A percentile compares a stretch with the other conserved stretches of the same genome.
These are phyloP conservation scores for Ophiothrix spiculata DNA, from an alignment of 35 echinoderm and acorn worm species.

Conservation along the genomic window DNA sequence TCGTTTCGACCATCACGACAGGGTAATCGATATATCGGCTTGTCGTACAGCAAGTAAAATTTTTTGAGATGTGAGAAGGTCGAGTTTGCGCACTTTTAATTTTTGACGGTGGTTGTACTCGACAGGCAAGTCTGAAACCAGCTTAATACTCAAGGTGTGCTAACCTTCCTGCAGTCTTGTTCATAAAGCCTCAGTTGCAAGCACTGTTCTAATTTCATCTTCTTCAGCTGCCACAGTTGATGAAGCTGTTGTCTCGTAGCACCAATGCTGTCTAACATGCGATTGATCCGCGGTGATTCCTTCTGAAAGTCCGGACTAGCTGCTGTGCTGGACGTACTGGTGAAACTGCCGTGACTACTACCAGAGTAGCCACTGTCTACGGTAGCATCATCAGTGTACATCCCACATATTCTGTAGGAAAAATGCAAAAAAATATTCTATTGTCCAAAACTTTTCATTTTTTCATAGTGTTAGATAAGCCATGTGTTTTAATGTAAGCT, in stretches of 20 bases:
- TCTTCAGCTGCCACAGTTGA: constrained; percentile 79
- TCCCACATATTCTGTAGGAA: constrained; percentile 83
- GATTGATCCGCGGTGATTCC: constrained; percentile 61
- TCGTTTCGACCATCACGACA: no score
- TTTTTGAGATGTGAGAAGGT: no score
- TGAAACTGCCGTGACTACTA: constrained; percentile 75
- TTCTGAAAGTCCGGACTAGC: constrained; percentile 83
- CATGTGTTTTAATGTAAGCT: no score
- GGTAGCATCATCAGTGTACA: constrained; percentile 45
- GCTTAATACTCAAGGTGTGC: no score
- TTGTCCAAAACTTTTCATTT: no score
- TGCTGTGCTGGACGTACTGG: constrained; percentile 61
- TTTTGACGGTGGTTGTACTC: no score
- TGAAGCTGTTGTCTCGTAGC: constrained; percentile 63
- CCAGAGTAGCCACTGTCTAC: constrained; percentile 82
- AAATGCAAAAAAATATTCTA: no score
- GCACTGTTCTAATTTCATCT: constrained; percentile 83
- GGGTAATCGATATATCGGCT: no score
- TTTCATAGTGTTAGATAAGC: no score
- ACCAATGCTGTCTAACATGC: constrained; percentile 69
- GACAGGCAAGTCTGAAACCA: no score
- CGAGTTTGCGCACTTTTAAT: no score
- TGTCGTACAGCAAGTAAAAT: no score
- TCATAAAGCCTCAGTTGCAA: constrained; percentile 87
- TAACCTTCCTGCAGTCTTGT: constrained; percentile 87